These are phyloP conservation scores for Ctenopoma multispine DNA, from an alignment of 2,797 vertebrate species.

Conservation along the genomic window DNA sequence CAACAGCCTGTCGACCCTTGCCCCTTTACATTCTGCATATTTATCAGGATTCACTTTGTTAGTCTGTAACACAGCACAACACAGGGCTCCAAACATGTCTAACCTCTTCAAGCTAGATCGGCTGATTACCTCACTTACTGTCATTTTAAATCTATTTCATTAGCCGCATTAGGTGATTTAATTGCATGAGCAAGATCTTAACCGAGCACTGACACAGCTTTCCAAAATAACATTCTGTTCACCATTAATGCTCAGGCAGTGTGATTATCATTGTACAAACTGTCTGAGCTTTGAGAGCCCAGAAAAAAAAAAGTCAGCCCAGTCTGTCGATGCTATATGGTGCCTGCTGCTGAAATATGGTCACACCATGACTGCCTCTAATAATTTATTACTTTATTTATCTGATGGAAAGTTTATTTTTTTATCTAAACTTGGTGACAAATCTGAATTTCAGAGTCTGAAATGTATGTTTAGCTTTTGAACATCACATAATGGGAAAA, in stretches of 20 bases:
- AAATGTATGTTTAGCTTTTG: background rate
- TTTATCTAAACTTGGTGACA: conserved; percentile 37
- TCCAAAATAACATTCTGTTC: conserved; percentile 38
- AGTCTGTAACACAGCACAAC: conserved; percentile 17
- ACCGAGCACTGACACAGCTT: conserved; percentile 26
- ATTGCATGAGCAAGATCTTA: conserved; percentile 36
- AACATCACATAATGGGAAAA: background rate
- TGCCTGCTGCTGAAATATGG: conserved; percentile 57
- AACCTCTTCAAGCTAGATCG: conserved; percentile 25
- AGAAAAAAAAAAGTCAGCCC: conserved; percentile 22
- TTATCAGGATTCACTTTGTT: conserved; percentile 46
- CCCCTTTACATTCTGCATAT: conserved; percentile 63
- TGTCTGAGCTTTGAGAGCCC: conserved; percentile 24
- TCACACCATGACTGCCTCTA: conserved; percentile 33
- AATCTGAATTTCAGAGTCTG: conserved; percentile 21
- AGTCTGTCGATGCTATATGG: conserved; percentile 60
- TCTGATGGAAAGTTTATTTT: conserved; percentile 32
- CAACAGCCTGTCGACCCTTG: conserved; percentile 75
- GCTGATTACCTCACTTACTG: conserved; percentile 15
- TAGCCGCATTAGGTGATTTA: conserved; percentile 26
- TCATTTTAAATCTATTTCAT: conserved; percentile 38
- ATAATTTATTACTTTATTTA: conserved; percentile 38
- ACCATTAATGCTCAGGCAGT: conserved; percentile 21
- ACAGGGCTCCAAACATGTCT: conserved; percentile 26
- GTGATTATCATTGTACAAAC: conserved; percentile 26